phyloP scores from a whole-genome alignment of 2,797 vertebrate species.

The Melopsittacus undulatus region DNA sequence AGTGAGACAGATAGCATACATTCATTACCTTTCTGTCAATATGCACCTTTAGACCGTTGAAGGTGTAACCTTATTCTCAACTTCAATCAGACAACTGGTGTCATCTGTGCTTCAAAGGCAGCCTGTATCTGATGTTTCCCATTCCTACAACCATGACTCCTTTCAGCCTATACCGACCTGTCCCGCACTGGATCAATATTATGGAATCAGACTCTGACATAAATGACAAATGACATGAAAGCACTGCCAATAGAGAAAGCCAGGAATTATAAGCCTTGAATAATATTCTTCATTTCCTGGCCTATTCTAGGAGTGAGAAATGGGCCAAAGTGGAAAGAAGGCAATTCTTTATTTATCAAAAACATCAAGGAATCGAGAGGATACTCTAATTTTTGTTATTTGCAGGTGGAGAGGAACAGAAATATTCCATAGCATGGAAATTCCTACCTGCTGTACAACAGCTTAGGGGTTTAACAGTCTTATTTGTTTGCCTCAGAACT shows the following conservation, averaged over 20 bases:
- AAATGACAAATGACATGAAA: neutral
- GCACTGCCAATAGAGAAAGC: neutral
- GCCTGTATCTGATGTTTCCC: neutral
- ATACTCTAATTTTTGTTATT: neutral
- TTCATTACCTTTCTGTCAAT: neutral
- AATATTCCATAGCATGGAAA: neutral
- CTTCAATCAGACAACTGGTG: neutral
- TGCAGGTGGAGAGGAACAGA: neutral
- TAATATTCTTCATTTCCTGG: neutral
- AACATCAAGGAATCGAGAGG: neutral
- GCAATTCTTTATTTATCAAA: neutral
- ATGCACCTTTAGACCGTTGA: neutral
- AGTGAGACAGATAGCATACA: neutral
- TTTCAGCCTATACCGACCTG: neutral
- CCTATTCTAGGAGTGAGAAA: neutral
- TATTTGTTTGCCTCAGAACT: neutral
- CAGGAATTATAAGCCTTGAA: neutral
- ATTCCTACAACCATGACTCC: neutral
- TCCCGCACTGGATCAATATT: neutral
- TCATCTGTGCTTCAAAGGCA: neutral
- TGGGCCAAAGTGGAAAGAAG: neutral
- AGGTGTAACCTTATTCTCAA: neutral
- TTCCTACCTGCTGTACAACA: neutral
- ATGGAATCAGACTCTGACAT: neutral
- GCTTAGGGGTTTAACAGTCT: neutral